Percentiles rank a stretch among this genome's conserved stretches.
phyloP scores from a whole-genome alignment of 2,888 invertebrate species.

The Drosophila diplacantha region DNA sequence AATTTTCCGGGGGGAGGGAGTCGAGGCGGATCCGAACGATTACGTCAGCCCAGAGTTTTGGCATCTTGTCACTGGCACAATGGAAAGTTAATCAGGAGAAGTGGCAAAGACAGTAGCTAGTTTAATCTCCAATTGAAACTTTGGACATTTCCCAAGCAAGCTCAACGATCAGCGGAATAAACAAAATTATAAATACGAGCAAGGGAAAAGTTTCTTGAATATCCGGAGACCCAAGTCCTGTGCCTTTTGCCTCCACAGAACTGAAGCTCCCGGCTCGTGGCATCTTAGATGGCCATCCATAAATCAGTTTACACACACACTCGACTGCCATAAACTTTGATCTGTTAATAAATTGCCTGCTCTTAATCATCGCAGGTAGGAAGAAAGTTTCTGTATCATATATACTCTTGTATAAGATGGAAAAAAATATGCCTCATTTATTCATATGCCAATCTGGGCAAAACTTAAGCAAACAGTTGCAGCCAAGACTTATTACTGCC shows the following conservation, averaged over 20 bases:
- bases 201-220: slow-evolving; percentile 13
- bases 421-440: slow-evolving; percentile 40
- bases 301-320: slow-evolving; percentile 40
- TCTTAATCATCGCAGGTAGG: slow-evolving; percentile 57
- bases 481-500: slow-evolving; percentile 36
- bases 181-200: slow-evolving; percentile 30
- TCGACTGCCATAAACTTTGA: slow-evolving; percentile 56
- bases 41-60: slow-evolving; percentile 34
- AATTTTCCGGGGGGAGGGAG: slow-evolving; percentile 1
- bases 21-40: slow-evolving; percentile 9
- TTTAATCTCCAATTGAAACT: slow-evolving; percentile 40
- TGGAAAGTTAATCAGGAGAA: slow-evolving; percentile 37
- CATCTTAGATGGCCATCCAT: slow-evolving; percentile 28
- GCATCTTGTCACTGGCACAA: slow-evolving; percentile 35
- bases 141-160: slow-evolving; percentile 20
- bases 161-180: slow-evolving; percentile 30
- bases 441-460: slow-evolving; percentile 43
- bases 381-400: slow-evolving; percentile 27
- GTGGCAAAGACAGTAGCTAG: slow-evolving; percentile 28
- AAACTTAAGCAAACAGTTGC: slow-evolving; percentile 39
- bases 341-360: slow-evolving; percentile 61
- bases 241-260: neutral
- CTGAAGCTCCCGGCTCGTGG: slow-evolving; percentile 20
- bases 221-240: neutral
- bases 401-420: slow-evolving; percentile 26